Percentiles rank a stretch among this genome's conserved stretches.
These are phyloP conservation scores for Pituophis catenifer DNA, from an alignment of 2,113 vertebrate genomes.

Conservation along the genomic window DNA sequence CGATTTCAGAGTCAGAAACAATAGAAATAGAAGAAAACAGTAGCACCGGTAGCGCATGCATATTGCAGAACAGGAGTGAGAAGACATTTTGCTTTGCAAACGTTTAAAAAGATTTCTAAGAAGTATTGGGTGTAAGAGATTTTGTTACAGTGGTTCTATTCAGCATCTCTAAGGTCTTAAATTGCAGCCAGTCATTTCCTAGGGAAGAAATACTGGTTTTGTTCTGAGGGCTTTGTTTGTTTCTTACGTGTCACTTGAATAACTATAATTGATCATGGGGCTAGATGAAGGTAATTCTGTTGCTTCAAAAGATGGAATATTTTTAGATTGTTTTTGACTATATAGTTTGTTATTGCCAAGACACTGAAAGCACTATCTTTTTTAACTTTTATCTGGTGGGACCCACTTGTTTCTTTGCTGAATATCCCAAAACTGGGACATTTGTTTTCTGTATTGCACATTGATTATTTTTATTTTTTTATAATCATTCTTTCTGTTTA, in stretches of 20 bases:
- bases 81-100: background rate
- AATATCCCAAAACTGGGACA: conserved; percentile 23
- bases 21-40: background rate
- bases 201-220: background rate
- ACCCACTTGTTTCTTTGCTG: conserved; percentile 12
- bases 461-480: conserved; percentile 24
- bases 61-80: background rate
- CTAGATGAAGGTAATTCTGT: conserved; percentile 32
- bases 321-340: conserved; percentile 44
- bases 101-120: background rate
- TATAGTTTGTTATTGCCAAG: conserved; percentile 10
- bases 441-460: conserved; percentile 10
- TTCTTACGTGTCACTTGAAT: conserved; percentile 43
- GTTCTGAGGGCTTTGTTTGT: conserved; percentile 22
- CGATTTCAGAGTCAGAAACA: background rate
- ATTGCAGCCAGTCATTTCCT: background rate
- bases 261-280: conserved; percentile 18
- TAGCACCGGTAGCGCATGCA: background rate
- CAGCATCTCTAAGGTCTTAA: background rate
- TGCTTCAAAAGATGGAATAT: conserved; percentile 10
- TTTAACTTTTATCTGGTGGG: conserved; percentile 20
- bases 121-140: background rate
- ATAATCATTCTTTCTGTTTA: background rate
- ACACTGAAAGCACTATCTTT: background rate
- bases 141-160: background rate